A percentile compares a stretch with the other conserved stretches of the same genome.
phyloP scores from a whole-genome alignment of 2,888 invertebrate genomes.

The Tiliacea aurago region DNA sequence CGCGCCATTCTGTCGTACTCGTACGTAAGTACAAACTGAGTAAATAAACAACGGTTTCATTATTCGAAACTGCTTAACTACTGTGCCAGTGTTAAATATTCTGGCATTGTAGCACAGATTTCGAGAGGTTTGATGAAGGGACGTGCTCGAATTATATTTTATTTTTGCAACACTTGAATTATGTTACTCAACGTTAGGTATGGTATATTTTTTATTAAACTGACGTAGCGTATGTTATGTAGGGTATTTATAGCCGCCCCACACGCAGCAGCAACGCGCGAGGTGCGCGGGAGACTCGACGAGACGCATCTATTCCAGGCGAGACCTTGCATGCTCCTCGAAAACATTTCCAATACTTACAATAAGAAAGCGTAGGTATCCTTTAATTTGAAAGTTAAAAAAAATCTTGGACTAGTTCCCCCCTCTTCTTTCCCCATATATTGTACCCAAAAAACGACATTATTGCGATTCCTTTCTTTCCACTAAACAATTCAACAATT shows the following conservation, averaged over 20 bases:
- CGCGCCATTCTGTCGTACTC: slow-evolving; percentile 71
- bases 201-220: slow-evolving; percentile 76
- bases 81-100: slow-evolving; percentile 53
- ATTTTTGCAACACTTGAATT: slow-evolving; percentile 67
- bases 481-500: no score
- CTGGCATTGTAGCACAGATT: slow-evolving; percentile 43
- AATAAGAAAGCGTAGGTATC: slow-evolving; percentile 29
- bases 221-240: slow-evolving; percentile 79
- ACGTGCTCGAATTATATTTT: slow-evolving; percentile 44
- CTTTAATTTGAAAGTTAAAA: slow-evolving; percentile 24
- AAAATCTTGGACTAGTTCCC: no score
- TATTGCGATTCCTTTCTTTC: no score
- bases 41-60: slow-evolving; percentile 66
- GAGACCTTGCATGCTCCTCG: slow-evolving; percentile 82
- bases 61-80: slow-evolving; percentile 57
- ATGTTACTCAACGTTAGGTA: slow-evolving; percentile 71
- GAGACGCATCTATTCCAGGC: slow-evolving; percentile 85
- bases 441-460: no score
- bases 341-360: slow-evolving; percentile 43
- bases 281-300: slow-evolving; percentile 85
- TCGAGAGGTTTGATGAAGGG: slow-evolving; percentile 50
- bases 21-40: slow-evolving; percentile 63
- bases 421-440: no score
- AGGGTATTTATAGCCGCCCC: slow-evolving; percentile 88
- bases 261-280: slow-evolving; percentile 82